A percentile compares a stretch with the other conserved stretches of the same genome.
These are phyloP conservation scores for Nematolebias whitei DNA, from an alignment of 2,113 vertebrate genomes.

Conservation along the genomic window DNA sequence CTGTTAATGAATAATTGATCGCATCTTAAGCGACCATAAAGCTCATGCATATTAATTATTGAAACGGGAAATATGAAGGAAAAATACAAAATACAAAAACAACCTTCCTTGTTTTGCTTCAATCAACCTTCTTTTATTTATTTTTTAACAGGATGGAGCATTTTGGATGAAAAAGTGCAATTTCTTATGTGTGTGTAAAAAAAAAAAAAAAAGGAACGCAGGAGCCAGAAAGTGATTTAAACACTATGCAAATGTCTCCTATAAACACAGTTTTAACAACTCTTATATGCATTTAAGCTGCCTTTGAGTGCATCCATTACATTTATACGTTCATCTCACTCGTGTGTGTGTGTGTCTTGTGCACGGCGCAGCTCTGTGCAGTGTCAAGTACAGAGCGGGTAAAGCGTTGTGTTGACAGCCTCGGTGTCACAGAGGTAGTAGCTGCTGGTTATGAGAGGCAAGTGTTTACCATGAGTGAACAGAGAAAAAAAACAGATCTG, in stretches of 20 bases:
- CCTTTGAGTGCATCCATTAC: conserved; percentile 61
- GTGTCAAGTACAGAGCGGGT: conserved; percentile 14
- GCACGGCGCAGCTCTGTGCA: conserved; percentile 5
- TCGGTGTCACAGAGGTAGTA: conserved; percentile 53
- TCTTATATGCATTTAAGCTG: conserved; percentile 63
- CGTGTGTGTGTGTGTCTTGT: conserved; percentile 19
- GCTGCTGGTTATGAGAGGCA: conserved; percentile 64
- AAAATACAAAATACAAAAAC: conserved; percentile 71
- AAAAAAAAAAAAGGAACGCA: conserved; percentile 10
- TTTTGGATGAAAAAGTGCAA: conserved; percentile 45
- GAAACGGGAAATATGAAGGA: conserved; percentile 86
- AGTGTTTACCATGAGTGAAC: conserved; percentile 62
- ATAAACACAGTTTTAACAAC: conserved; percentile 68
- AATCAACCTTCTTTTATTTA: conserved; percentile 72
- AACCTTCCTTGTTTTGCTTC: conserved; percentile 76
- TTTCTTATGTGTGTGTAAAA: conserved; percentile 18
- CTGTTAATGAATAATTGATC: conserved; percentile 99
- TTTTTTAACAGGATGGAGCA: conserved; percentile 55
- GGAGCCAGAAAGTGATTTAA: conserved; percentile 51
- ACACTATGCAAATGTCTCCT: conserved; percentile 66
- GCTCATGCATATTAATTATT: conserved; percentile 98
- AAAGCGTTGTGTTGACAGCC: conserved; percentile 57
- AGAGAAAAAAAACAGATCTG: conserved; percentile 64
- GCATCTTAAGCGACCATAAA: conserved; percentile 94
- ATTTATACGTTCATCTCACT: conserved; percentile 28